Percentiles rank a stretch among this genome's conserved stretches.
phyloP scores from a whole-genome alignment of 2,888 invertebrate species.

The Ommatoiulus sabulosus region DNA sequence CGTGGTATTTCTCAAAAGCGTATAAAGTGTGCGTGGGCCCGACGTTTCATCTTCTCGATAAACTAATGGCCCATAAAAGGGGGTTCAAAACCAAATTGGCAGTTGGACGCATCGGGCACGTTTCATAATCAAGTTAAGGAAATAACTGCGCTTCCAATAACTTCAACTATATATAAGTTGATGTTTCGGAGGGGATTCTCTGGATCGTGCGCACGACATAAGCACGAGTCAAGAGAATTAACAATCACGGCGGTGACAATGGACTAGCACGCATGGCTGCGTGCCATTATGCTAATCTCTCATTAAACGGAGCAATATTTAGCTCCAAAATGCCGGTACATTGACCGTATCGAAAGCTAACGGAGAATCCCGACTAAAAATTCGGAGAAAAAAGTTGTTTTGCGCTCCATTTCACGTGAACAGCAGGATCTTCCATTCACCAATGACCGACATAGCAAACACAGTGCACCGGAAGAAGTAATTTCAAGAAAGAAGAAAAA shows the following conservation, averaged over 20 bases:
- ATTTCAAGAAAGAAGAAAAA: no score
- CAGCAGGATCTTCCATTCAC: no score
- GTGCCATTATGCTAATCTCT: not conserved
- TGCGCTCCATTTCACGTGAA: no score
- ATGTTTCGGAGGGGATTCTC: not conserved
- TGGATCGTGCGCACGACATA: not conserved
- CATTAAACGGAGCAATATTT: not conserved
- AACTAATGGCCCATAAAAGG: slow-evolving; percentile 45
- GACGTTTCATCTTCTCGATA: slow-evolving; percentile 28
- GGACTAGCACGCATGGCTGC: not conserved
- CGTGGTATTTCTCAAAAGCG: not conserved
- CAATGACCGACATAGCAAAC: no score
- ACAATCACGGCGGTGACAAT: not conserved
- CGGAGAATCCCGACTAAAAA: not conserved
- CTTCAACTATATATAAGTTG: not conserved
- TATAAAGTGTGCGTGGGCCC: not conserved
- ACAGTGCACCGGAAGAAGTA: no score
- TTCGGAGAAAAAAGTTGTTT: no score
- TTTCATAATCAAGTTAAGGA: slow-evolving; percentile 41
- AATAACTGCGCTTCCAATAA: slow-evolving; percentile 26
- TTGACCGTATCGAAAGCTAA: not conserved
- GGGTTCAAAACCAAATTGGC: slow-evolving; percentile 48
- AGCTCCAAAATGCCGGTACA: not conserved
- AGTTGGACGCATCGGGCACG: slow-evolving; percentile 45
- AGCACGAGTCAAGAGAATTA: not conserved